Base-by-base conservation (phyloP, 2,888 invertebrate genomes). In the Conchocele bisecta region DNA sequence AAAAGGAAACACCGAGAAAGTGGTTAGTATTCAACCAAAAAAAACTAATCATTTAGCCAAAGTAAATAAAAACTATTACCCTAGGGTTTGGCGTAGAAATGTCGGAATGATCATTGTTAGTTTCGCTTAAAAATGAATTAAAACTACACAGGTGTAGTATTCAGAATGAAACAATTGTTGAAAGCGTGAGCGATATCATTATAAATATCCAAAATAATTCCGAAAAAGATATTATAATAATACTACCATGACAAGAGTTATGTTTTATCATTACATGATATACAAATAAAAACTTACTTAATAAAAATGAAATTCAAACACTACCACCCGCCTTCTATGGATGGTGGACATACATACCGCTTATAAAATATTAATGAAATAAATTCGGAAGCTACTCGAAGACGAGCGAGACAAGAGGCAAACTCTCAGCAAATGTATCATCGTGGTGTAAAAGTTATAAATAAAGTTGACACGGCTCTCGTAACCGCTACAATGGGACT, bases 331-430 rank as follows among this genome's bases (percentile, higher is more conserved):
- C 60, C 48, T 5, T 24, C 33, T 24, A 53, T 41, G 28, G 51
- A 39, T n/a, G 33, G n/a, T 28, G 54, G 46, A 6, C 26, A 15
- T 31, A 26, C 26, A 9, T 57, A 57, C 26, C 48, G 48, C 11
- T 24, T 48, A 24, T 37, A 60, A 22, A 58, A 58, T 17, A 58
- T 58, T 4, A 58, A 58, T 28, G 58, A 58, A 58, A 17, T 44
- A 44, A 33, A 44, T 58, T 26, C 44, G 46, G 46, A 58, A 22
- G 44, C 17, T 29, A 29, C 26, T 58, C 44, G 58, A 42, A 17
- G 7, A 9, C 26, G 58, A 58, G 46, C 26, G 17, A 22, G 58
- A 54, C 15, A 54, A 54, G 37, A 33, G 54, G 35, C 35, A 17
- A 17, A 54, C 31, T 26, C 35, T 54, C 33, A 33, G 6, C 13